These are phyloP conservation scores for Macrobrachium rosenbergii DNA, from an alignment of 1,140 invertebrate species.

Conservation along the genomic window DNA sequence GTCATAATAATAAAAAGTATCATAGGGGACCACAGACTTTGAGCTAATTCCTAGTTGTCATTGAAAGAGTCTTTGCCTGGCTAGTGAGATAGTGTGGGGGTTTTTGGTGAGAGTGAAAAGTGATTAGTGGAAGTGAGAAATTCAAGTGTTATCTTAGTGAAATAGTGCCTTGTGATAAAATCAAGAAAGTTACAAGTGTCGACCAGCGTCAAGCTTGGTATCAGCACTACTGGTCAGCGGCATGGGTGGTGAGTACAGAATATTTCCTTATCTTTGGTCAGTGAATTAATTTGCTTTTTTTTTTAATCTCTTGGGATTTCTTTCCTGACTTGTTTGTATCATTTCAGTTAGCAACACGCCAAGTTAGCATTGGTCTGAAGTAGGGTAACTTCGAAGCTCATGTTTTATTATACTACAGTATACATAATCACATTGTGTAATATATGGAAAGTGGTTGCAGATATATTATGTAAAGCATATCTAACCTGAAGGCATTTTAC, in stretches of 20 bases:
- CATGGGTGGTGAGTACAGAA: conserved; percentile 41
- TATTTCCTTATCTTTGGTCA: not conserved
- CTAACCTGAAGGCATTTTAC: no score
- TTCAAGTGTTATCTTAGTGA: conserved; percentile 34
- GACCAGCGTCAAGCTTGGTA: conserved; percentile 35
- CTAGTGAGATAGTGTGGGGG: conserved; percentile 59
- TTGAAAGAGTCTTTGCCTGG: conserved; percentile 56
- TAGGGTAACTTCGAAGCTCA: no score
- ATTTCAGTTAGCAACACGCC: no score
- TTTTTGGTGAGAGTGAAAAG: conserved; percentile 57
- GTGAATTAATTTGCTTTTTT: not conserved
- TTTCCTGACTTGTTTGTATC: not conserved
- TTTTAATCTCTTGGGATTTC: conserved; percentile 1
- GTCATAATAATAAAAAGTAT: not conserved
- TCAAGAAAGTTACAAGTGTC: conserved; percentile 42
- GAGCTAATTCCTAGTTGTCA: conserved; percentile 31
- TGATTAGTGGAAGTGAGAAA: conserved; percentile 58
- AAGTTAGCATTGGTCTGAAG: no score
- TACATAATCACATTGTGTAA: no score
- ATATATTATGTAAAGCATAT: no score
- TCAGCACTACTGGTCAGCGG: conserved; percentile 44
- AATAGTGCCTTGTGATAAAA: conserved; percentile 35
- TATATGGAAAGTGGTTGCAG: no score
- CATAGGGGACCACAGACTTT: conserved; percentile 41
- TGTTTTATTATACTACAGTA: no score